Evolutionary conservation across 2,797 vertebrate genomes (phyloP).

Genomic region (Hapalemur alaotrensis): DNA sequence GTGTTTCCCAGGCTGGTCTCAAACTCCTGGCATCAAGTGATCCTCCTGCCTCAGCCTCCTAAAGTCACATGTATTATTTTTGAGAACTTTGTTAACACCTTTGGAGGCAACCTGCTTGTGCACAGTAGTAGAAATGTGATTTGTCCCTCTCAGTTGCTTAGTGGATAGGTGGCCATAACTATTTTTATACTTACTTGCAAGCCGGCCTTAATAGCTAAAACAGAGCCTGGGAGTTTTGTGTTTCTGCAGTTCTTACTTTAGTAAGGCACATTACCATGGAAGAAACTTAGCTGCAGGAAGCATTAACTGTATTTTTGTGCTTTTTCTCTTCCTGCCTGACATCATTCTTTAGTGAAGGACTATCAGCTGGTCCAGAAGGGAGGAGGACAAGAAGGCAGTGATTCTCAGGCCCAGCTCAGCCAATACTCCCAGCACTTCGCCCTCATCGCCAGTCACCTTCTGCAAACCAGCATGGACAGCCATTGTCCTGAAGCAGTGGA

Average conservation of each 20-base stretch:
- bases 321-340: slow-evolving; percentile 22
- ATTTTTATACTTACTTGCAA: not conserved
- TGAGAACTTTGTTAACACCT: not conserved
- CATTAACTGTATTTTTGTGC: not conserved
- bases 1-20: not conserved
- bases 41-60: not conserved
- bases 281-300: not conserved
- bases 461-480: slow-evolving; percentile 91
- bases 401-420: slow-evolving; percentile 85
- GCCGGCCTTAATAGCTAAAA: not conserved
- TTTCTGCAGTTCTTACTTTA: not conserved
- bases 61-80: not conserved
- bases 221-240: not conserved
- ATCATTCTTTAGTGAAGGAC: slow-evolving; percentile 91
- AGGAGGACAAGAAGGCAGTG: slow-evolving; percentile 80
- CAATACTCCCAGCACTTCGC: slow-evolving; percentile 94
- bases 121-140: not conserved
- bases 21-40: not conserved
- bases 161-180: not conserved
- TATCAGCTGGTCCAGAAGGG: slow-evolving; percentile 91
- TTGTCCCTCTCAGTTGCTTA: not conserved
- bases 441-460: slow-evolving; percentile 92
- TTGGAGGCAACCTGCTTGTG: not conserved
- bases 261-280: not conserved
- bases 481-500: slow-evolving; percentile 93